Base-by-base conservation (phyloP, 1,140 invertebrate genomes). In the Stenopsyche tienmushanensis region DNA sequence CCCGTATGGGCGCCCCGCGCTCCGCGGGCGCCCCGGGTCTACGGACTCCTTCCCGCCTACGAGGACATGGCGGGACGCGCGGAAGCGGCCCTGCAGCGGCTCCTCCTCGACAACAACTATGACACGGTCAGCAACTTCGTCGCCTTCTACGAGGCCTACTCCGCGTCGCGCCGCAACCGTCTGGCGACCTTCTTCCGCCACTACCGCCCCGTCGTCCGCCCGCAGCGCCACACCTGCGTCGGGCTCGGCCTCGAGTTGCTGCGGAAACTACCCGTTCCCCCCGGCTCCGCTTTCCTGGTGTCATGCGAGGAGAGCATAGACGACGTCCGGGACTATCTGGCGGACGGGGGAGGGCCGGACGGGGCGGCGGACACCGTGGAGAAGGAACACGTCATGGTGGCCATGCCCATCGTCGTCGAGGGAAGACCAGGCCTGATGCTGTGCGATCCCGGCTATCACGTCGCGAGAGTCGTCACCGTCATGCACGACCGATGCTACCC, bases 401-500 rank as follows among this genome's bases (percentile, higher is more conserved):
- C 89, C 62, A 78, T 94, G 71, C 87, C 86, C 70, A 83, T 96
- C 50, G 73, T 82, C 57, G 85, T 95, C 29, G 85, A 83, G 18
- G 88, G 85, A 13, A 83, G 93, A 29, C 75, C 76, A 0, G 93
- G 92, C 9, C 80, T 92, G 17, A 77, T 95, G 75, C 82, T 96
- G 1, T 83, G 93, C 15, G 93, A 96, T 79, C 91, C 93, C 0
- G 94, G 94, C 7, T 96, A 96, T 77, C 94, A 96, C 75, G 88
- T 96, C 41, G 87, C 88, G 20, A 82, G 90, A 34, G 89, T 91
- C 15, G 84, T 96, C 44, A 92, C 92, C 18, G 89, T 94, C 21
- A 96, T 95, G 93, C 79, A 84, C 18, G 93, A 96, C 75, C 82
- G 88, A 52, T 78, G 81, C 23, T 92, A 91, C 78, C 94, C 94